Base-by-base conservation (phyloP, 2,888 invertebrate species). In the Rhingia campestris region DNA sequence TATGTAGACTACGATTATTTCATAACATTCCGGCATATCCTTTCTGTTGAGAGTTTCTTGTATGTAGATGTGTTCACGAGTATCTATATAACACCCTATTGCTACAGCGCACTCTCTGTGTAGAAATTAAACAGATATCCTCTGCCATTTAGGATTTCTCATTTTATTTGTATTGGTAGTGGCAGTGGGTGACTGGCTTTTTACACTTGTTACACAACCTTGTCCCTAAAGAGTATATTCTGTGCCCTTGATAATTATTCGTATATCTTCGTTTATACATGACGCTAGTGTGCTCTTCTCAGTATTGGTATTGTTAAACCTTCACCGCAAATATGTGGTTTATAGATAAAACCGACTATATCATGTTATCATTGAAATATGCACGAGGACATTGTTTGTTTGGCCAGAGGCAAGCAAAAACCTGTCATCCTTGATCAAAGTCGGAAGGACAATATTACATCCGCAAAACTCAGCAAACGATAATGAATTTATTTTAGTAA, bases 41-140 rank as follows among this genome's bases (percentile, higher is more conserved):
- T 54, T 70, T 12, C 22, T 4, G 10, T 10, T 7, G n/a, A 12
- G 49, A 14, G 33, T n/a, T 37, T 0, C 7, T 9, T 33, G 58
- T 22, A 7, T n/a, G 2, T 47, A 33, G 45, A 35, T 45, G 35
- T 30, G 4, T 49, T 7, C 30, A 10, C 30, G 30, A 33, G 9
- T 30, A 0, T 10, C 14, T 53, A 39, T 9, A 54, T 32, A 51
- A 43, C 72, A 67, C 63, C 73, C 61, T 12, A 37, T 22, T 64
- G 63, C 61, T 74, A 82, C 79, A 64, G 82, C 82, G 82, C 82
- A 84, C 45, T 79, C 82, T 74, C 82, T 30, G 58, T 61, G n/a
- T 9, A 30, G 9, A 39, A 69, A 47, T 63, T 53, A 45, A 67
- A 54, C 58, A 41, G 59, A 76, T 58, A 70, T 69, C 39, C 59